Evolutionary conservation across 2,888 invertebrate genomes (phyloP), one percentile per base, ranked within the genome.

Genomic region (Sthenelais limicola): DNA sequence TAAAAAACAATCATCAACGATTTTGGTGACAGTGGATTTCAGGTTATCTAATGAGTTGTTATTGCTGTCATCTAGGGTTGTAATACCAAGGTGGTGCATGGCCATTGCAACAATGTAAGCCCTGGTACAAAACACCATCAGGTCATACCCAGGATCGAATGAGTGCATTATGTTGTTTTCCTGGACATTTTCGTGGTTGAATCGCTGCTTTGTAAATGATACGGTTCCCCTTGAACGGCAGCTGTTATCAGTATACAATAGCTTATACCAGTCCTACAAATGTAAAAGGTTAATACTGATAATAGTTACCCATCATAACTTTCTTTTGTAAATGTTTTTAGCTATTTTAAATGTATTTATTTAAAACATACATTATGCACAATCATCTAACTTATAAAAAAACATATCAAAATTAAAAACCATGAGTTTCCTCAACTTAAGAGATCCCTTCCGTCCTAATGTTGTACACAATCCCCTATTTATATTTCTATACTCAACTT

Each of bases 231-330:
- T 5, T 28, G 26, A 28, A 12, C 54, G 26, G 21, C 7, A 3
- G 28, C 28, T 54, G 4, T 7, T n/a, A 12, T 28, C 21, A 54
- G 12, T 4, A 26, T 30, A 54, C 3, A 28, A n/a, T 3, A n/a
- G n/a, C 28, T 54, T 54, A 32, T 54, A 54, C 28, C 4, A 24
- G 4, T 54, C 54, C 54, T 54, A 5, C 24, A 5, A 49, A 49
- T 49, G 24, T 9, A 26, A 54, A 54, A 54, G 9, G 18, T 12
- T 7, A 5, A 54, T 5, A 3, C 7, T 54, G 4, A 54, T 15
- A 26, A 32, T 7, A 54, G 7, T 54, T 28, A 30, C 49, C 24
- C n/a, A 54, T 24, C 7, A n/a, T n/a, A n/a, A n/a, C n/a, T n/a
- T n/a, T n/a, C n/a, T n/a, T n/a, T 9, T 54, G 28, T 28, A 28